Conservation (phyloP, 2,113 vertebrate species). For the Mus pahari region DNA sequence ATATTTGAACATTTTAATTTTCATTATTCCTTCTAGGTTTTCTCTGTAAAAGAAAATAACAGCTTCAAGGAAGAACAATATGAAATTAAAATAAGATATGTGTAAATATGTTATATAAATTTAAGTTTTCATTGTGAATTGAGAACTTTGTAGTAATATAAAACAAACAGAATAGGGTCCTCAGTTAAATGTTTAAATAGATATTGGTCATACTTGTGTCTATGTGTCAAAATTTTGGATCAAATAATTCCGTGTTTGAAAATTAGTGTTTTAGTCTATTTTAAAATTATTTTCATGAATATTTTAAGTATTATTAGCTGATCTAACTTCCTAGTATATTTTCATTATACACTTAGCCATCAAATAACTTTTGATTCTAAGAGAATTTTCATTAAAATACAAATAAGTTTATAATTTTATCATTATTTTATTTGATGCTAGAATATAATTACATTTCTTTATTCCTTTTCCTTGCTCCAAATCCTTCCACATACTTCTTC, state of each 20-base stretch:
- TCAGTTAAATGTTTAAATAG: neutral
- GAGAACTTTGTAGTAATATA: neutral
- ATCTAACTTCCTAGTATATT: no score
- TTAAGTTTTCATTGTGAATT: neutral
- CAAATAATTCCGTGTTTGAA: neutral
- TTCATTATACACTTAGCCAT: neutral
- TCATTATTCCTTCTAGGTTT: neutral
- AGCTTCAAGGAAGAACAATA: neutral
- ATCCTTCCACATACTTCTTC: neutral
- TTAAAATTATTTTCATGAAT: neutral
- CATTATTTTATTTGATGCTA: neutral
- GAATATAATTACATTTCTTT: neutral
- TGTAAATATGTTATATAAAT: no score
- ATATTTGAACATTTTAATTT: neutral
- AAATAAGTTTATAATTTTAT: neutral
- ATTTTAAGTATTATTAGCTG: neutral
- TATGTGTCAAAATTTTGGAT: neutral
- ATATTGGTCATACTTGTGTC: neutral
- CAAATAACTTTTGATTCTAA: neutral
- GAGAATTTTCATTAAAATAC: neutral
- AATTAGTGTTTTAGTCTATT: neutral
- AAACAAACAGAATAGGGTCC: neutral
- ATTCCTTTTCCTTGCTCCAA: neutral
- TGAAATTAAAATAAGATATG: neutral
- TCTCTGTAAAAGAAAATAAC: neutral